These are phyloP conservation scores for Chunga burmeisteri DNA, from an alignment of 2,113 vertebrate genomes.

Conservation along the genomic window DNA sequence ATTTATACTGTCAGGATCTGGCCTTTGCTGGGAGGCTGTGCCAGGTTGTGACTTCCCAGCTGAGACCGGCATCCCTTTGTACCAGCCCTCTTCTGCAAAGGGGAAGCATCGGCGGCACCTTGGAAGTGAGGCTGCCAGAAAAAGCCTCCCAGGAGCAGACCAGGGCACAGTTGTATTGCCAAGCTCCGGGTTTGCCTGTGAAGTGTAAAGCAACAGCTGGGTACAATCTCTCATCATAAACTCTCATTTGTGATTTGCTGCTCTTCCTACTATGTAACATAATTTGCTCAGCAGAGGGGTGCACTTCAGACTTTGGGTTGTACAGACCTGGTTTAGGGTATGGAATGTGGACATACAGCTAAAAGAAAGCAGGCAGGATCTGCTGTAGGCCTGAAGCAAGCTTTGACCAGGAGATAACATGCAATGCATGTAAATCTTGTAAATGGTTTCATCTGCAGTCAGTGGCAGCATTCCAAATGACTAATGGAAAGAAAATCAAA, in stretches of 20 bases:
- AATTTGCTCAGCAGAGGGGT: neutral
- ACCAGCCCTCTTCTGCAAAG: neutral
- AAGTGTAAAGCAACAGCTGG: neutral
- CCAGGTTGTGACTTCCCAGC: neutral
- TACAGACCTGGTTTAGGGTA: neutral
- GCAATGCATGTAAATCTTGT: neutral
- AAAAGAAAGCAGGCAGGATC: neutral
- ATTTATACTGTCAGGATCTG: neutral
- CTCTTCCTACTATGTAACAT: neutral
- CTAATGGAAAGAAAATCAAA: neutral
- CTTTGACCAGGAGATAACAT: neutral
- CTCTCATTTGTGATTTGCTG: neutral
- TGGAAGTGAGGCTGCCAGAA: neutral
- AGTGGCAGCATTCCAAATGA: slow-evolving; percentile 13
- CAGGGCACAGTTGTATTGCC: neutral
- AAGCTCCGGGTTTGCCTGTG: neutral
- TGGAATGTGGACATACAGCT: neutral
- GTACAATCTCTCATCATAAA: neutral
- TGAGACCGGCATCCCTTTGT: neutral
- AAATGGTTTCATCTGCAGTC: neutral
- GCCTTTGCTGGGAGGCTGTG: neutral
- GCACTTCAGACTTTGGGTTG: neutral
- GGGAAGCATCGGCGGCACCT: neutral
- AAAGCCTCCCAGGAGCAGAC: neutral
- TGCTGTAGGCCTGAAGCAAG: neutral